These are phyloP conservation scores for Geophilus truncorum DNA, from an alignment of 2,888 invertebrate species.

Conservation along the genomic window DNA sequence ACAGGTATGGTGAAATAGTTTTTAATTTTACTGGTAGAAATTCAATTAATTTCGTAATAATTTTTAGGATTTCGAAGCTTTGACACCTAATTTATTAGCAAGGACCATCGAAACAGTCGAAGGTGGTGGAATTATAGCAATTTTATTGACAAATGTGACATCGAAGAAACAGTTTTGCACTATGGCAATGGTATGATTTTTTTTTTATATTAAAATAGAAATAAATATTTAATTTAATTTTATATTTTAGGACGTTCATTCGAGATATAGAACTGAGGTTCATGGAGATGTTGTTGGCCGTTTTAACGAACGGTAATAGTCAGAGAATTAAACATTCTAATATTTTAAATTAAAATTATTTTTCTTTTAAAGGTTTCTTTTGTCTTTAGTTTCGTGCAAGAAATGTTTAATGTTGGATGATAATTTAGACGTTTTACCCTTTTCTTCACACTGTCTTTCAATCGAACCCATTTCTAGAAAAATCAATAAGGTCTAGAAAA, in stretches of 20 bases:
- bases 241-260: slow-evolving; percentile 73
- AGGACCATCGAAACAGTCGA: slow-evolving; percentile 97
- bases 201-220: neutral
- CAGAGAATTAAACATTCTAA: slow-evolving; percentile 30
- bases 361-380: slow-evolving; percentile 59
- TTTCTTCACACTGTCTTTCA: slow-evolving; percentile 80
- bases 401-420: slow-evolving; percentile 93
- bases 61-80: slow-evolving; percentile 85
- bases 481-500: neutral
- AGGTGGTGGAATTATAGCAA: slow-evolving; percentile 88
- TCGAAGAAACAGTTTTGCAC: slow-evolving; percentile 92
- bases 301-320: slow-evolving; percentile 92
- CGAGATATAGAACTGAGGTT: slow-evolving; percentile 89
- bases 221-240: neutral
- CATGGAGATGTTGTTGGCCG: slow-evolving; percentile 84
- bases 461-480: slow-evolving; percentile 61
- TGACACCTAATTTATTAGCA: slow-evolving; percentile 94
- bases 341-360: neutral
- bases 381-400: slow-evolving; percentile 81
- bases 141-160: slow-evolving; percentile 75
- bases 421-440: slow-evolving; percentile 80
- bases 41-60: neutral
- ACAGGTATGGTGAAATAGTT: slow-evolving; percentile 64
- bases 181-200: slow-evolving; percentile 73
- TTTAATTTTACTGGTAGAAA: too few relatives aligned